phyloP scores from a whole-genome alignment of 2,113 vertebrate genomes.

The Dolichotis patagonum region DNA sequence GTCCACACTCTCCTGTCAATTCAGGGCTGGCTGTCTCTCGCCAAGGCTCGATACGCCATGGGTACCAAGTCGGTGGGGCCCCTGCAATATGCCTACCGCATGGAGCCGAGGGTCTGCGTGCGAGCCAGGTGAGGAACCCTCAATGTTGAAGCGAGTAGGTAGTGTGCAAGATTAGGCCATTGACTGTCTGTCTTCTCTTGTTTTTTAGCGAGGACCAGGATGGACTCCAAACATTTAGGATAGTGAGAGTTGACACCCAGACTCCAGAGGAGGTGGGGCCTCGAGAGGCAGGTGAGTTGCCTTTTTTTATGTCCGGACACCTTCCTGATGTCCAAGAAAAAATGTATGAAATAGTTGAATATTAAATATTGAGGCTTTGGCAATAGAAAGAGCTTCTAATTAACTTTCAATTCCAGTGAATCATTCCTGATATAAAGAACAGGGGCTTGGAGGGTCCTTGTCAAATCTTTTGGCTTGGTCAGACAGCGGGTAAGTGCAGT shows the following conservation, averaged over 20 bases:
- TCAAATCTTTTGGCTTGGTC: neutral
- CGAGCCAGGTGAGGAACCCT: slow-evolving; percentile 82
- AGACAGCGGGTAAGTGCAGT: neutral
- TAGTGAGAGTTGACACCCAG: slow-evolving; percentile 52
- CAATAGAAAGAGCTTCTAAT: neutral
- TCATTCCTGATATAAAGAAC: neutral
- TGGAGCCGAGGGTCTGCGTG: slow-evolving; percentile 88
- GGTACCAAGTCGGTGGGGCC: slow-evolving; percentile 92
- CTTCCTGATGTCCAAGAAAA: neutral
- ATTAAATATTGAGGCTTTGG: neutral
- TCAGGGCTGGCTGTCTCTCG: slow-evolving; percentile 94
- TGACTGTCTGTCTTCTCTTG: neutral
- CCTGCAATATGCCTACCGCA: slow-evolving; percentile 90
- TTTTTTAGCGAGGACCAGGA: slow-evolving; percentile 82
- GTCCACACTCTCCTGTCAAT: neutral
- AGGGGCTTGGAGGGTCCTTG: neutral
- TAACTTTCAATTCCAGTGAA: neutral
- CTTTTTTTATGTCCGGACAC: no score
- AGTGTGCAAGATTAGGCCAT: neutral
- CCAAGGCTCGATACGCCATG: slow-evolving; percentile 93
- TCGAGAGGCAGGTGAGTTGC: slow-evolving; percentile 85
- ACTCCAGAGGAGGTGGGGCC: slow-evolving; percentile 88
- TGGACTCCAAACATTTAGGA: slow-evolving; percentile 82
- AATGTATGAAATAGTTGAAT: neutral
- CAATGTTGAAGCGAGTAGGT: fast-evolving